These are phyloP conservation scores for Oxycera nigricornis DNA, from an alignment of 2,888 invertebrate species.

Conservation along the genomic window DNA sequence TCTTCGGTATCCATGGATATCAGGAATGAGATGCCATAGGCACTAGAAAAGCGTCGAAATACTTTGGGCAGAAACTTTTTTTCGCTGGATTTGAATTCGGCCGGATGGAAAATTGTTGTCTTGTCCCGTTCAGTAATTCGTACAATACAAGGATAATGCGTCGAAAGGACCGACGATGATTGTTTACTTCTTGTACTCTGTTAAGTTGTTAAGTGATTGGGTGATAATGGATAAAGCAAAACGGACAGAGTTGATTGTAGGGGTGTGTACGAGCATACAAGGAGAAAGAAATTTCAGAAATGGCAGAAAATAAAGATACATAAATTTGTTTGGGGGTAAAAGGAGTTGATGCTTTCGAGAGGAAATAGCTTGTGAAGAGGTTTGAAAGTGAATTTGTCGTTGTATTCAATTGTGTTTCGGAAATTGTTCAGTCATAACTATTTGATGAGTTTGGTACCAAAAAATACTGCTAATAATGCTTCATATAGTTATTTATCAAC, in stretches of 20 bases:
- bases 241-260: background rate
- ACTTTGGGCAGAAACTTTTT: slow-evolving; percentile 6
- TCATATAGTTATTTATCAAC: too few relatives aligned
- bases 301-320: too few relatives aligned
- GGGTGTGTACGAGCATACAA: too few relatives aligned
- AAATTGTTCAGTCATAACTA: too few relatives aligned
- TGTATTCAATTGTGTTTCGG: too few relatives aligned
- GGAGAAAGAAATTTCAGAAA: too few relatives aligned
- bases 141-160: background rate
- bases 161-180: background rate
- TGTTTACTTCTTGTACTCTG: slow-evolving; percentile 11
- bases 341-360: too few relatives aligned
- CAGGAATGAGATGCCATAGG: background rate
- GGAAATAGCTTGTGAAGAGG: too few relatives aligned
- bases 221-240: slow-evolving; percentile 24
- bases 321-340: too few relatives aligned
- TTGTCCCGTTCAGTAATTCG: background rate
- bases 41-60: background rate
- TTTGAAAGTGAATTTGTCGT: too few relatives aligned
- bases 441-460: too few relatives aligned
- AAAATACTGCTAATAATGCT: too few relatives aligned
- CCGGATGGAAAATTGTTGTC: slow-evolving; percentile 21
- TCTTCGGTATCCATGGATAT: background rate
- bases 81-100: background rate
- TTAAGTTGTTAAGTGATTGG: slow-evolving; percentile 30